phyloP scores from a whole-genome alignment of 2,797 vertebrate species.

The Acropternis orthonyx region DNA sequence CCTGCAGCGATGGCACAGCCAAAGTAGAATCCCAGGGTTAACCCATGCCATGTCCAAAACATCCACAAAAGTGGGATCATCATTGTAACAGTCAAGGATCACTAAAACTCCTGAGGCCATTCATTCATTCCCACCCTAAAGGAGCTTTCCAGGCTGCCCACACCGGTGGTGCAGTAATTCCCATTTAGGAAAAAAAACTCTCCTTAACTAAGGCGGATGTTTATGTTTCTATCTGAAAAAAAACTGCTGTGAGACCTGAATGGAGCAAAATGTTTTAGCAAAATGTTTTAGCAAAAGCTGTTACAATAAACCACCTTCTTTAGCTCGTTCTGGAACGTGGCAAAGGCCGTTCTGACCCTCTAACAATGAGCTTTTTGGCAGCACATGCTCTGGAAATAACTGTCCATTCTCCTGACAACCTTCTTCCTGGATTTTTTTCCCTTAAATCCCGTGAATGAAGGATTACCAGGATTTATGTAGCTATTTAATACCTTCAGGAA shows the following conservation, averaged over 20 bases:
- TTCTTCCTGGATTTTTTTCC: conserved; percentile 18
- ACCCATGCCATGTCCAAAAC: not conserved
- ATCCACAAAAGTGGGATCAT: not conserved
- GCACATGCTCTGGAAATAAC: not conserved
- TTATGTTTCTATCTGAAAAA: not conserved
- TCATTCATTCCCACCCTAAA: not conserved
- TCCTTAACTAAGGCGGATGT: not conserved
- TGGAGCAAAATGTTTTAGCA: not conserved
- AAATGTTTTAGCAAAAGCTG: not conserved
- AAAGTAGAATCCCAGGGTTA: not conserved
- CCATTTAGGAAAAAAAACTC: not conserved
- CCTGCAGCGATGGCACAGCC: not conserved
- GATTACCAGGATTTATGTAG: conserved; percentile 61
- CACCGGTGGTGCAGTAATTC: not conserved
- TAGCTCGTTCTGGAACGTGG: not conserved
- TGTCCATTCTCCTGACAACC: conserved; percentile 6
- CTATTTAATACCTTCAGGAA: conserved; percentile 54
- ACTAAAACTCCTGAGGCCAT: not conserved
- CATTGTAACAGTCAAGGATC: not conserved
- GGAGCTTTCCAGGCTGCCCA: not conserved
- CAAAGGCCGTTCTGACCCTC: not conserved
- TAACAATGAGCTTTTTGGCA: not conserved
- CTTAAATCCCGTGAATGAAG: conserved; percentile 31
- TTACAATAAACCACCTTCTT: not conserved
- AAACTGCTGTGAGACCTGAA: not conserved